Evolutionary conservation across 53 echinoderm and acorn worm species (phyloP).

Genomic region (Arbacia lixula): DNA sequence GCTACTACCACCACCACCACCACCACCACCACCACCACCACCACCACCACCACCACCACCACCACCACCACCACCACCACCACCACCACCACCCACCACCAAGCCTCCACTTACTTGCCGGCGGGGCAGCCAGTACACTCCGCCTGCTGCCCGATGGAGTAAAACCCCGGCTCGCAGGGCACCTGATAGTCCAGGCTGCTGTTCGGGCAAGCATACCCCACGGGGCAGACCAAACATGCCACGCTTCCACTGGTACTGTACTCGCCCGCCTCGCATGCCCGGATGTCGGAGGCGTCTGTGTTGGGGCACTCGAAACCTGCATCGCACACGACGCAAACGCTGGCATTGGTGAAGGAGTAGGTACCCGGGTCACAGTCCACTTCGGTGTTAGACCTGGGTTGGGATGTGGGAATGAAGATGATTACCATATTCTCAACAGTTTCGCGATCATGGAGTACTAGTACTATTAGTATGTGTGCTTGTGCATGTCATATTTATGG

Average conservation of each 20-base stretch:
- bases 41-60: constrained; percentile 24
- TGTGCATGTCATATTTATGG: too few species aligned
- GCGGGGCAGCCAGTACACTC: constrained; percentile 76
- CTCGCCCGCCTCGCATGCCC: constrained; percentile 83
- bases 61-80: constrained; percentile 11
- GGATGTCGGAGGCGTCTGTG: constrained; percentile 78
- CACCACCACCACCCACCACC: constrained; percentile 10
- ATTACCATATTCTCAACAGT: too few species aligned
- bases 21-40: constrained; percentile 9
- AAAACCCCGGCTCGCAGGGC: constrained; percentile 57
- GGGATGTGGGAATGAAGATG: too few species aligned
- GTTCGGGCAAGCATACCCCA: constrained; percentile 66
- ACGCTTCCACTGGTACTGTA: constrained; percentile 67
- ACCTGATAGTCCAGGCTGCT: constrained; percentile 57
- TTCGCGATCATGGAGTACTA: too few species aligned
- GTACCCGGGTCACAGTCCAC: constrained; percentile 81
- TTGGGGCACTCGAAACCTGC: constrained; percentile 88
- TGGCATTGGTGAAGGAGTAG: constrained; percentile 82
- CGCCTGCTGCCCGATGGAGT: constrained; percentile 79
- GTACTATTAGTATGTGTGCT: too few species aligned
- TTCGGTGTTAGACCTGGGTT: constrained; percentile 62
- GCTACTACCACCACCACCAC: constrained; percentile 32
- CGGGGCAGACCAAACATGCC: constrained; percentile 56
- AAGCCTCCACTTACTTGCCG: constrained; percentile 75
- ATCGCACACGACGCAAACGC: constrained; percentile 68